phyloP scores from a whole-genome alignment of 2,797 vertebrate genomes.

The Pelodytes ibericus region DNA sequence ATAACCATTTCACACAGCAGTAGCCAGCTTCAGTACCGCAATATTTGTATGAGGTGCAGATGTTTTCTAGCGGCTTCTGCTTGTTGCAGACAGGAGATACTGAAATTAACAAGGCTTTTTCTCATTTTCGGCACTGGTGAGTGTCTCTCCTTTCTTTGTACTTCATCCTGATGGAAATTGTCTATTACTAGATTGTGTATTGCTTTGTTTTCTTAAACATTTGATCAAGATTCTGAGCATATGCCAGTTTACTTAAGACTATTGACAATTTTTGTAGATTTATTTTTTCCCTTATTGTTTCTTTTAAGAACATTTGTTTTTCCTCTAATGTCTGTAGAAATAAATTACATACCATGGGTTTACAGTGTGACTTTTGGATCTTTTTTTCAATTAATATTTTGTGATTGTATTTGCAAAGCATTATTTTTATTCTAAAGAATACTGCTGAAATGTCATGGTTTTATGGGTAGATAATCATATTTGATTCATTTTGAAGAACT shows the following conservation, averaged over 20 bases:
- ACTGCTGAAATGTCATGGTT: too few species aligned
- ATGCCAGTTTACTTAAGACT: not conserved
- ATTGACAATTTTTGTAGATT: not conserved
- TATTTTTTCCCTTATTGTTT: too few species aligned
- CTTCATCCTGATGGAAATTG: conserved; percentile 58
- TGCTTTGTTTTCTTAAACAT: conserved; percentile 31
- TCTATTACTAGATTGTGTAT: conserved; percentile 35
- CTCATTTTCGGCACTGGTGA: conserved; percentile 55
- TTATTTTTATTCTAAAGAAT: too few species aligned
- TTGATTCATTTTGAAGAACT: too few species aligned
- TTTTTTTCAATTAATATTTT: too few species aligned
- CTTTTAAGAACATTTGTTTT: too few species aligned
- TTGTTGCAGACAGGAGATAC: conserved; percentile 63
- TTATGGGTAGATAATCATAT: too few species aligned
- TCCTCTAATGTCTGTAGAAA: too few species aligned
- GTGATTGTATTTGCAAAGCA: too few species aligned
- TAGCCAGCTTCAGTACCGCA: conserved; percentile 79
- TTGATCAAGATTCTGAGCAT: conserved; percentile 4
- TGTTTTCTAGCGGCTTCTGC: conserved; percentile 65
- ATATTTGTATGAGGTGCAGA: conserved; percentile 75
- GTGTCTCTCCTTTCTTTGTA: conserved; percentile 49
- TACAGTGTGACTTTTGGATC: too few species aligned
- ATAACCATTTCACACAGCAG: conserved; percentile 82
- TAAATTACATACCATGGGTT: too few species aligned
- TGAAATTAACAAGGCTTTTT: conserved; percentile 52